phyloP scores from a whole-genome alignment of 2,888 invertebrate genomes.

The Bhutanitis thaidina region DNA sequence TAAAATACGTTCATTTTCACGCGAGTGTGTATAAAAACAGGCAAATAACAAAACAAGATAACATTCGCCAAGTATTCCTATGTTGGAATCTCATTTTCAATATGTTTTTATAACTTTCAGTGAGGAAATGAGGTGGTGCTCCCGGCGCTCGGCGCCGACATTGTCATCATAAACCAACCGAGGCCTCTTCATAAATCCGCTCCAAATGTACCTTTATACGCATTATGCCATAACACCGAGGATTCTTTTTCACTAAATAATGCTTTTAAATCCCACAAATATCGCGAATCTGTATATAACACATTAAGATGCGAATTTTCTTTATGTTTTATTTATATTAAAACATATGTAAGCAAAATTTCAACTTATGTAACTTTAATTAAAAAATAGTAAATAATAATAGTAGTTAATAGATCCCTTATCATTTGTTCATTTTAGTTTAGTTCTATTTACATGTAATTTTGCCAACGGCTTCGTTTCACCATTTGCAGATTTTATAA shows the following conservation, averaged over 20 bases:
- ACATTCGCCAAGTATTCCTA: constrained; percentile 68
- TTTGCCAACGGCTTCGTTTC: no score
- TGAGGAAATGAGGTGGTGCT: constrained; percentile 77
- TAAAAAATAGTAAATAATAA: no score
- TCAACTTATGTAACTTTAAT: no score
- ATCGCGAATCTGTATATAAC: constrained; percentile 45
- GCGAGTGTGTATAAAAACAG: constrained; percentile 67
- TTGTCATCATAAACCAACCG: constrained; percentile 78
- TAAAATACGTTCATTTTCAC: constrained; percentile 64
- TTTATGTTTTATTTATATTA: neutral
- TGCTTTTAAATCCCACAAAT: constrained; percentile 64
- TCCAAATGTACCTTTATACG: constrained; percentile 75
- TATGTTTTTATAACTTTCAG: constrained; percentile 80
- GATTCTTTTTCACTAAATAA: constrained; percentile 38
- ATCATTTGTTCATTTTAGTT: no score
- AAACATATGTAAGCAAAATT: no score
- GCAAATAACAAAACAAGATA: constrained; percentile 77
- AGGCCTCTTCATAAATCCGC: constrained; percentile 74
- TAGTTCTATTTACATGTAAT: no score
- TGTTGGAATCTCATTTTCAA: constrained; percentile 78
- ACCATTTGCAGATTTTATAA: no score
- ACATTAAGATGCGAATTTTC: constrained; percentile 21
- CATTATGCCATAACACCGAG: constrained; percentile 71
- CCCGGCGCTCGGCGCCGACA: constrained; percentile 59
- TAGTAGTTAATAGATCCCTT: no score